Evolutionary conservation across 2,797 vertebrate species (phyloP), one percentile per base, ranked within the genome.

Genomic region (Nyctibius grandis): DNA sequence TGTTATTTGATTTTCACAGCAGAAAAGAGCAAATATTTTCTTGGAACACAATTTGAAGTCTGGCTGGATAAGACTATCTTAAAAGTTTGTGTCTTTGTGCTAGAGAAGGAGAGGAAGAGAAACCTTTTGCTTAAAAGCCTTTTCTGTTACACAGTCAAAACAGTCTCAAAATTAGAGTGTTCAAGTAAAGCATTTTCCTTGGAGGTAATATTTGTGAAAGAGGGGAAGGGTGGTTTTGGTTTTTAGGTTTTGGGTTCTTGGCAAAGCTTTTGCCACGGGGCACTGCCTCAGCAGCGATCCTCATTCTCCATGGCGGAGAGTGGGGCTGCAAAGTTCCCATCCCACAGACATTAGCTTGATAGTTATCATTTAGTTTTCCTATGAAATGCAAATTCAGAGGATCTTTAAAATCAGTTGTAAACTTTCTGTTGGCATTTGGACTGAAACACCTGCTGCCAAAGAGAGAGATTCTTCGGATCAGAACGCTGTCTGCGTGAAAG

Each of bases 21-120:
- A 81, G 76, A 50, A 56, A 45, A 94, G 68, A 93, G 28, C 73
- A 97, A 97, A 97, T 95, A 95, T 95, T 96, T 96, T 80, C 73
- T 77, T 88, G 65, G 61, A 77, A 89, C 80, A 80, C 63, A 85
- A 63, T 78, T 69, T 78, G 34, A 69, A 75, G 45, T 68, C 53
- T 78, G 60, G 33, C 75, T 67, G 65, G 91, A 47, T 93, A 84
- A 90, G 69, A 77, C 94, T 91, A 79, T 91, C 21, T 74, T 68
- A 20, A 33, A 84, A 45, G 54, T 72, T 88, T 84, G 57, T 90
- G 76, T 91, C 48, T 79, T 95, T 91, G 81, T 81, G 70, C 82
- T 78, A 92, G 53, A 85, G 89, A 56, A 69, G 45, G 65, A 90
- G 73, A 48, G 74, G 33, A 51, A 83, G 57, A 44, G 44, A 85